Base-by-base conservation (phyloP, 2,113 vertebrate genomes). In the Sceloporus undulatus region DNA sequence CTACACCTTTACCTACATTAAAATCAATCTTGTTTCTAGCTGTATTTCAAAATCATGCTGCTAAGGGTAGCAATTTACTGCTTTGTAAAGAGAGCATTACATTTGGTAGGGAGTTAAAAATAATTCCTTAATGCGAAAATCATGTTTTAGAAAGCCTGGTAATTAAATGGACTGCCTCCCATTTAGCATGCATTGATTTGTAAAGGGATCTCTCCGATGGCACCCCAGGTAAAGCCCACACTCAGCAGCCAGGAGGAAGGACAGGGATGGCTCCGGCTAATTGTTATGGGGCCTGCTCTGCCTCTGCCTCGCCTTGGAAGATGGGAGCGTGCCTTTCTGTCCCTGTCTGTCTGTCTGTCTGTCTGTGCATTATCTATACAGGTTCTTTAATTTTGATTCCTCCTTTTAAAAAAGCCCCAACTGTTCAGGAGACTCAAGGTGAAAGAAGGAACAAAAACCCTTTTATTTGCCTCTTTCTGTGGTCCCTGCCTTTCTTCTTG, bases 141-240 rank as follows among this genome's bases (percentile, higher is more conserved):
- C 29, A 54, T 6, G 23, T 86, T 70, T 79, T 71, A 59, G 65
- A 87, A 79, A 83, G 25, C 27, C 23, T 59, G 75, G 54, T 84
- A 84, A 88, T 84, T 78, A 70, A 84, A 84, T 84, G n/a, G 74
- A 84, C 42, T 70, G 27, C 73, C 75, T 84, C 74, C 74, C 62
- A 77, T 70, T 88, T 83, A 88, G 84, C 74, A 84, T 78, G 74
- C 87, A 78, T 84, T 79, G 85, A 86, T 79, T 77, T 84, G 66
- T 78, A 84, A 88, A 78, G 40, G n/a, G 80, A 76, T 83, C 87
- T 68, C 42, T 83, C 68, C 52, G 1, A 42, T 38, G 68, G 56
- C 85, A 68, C 85, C 29, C 42, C 52, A 78, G 81, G 11, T 78
- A 78, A 88, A 84, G 74, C 79, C 34, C 80, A 82, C 62, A 70